These are phyloP conservation scores for Meteorus colon DNA, from an alignment of 2,888 invertebrate genomes.

Conservation along the genomic window DNA sequence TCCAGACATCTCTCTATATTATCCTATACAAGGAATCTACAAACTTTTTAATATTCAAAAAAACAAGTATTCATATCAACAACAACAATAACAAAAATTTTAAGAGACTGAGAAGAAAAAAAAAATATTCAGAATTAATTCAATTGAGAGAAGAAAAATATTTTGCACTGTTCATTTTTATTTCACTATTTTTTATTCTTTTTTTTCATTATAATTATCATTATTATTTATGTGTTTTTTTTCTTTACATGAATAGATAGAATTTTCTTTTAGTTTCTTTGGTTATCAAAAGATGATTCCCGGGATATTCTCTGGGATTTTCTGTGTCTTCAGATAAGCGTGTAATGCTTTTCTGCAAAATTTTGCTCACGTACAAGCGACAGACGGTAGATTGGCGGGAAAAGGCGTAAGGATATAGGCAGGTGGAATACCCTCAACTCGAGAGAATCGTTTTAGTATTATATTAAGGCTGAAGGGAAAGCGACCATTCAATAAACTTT, in stretches of 20 bases:
- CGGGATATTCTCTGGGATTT: constrained; percentile 24
- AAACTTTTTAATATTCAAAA: neutral
- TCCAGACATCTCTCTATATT: neutral
- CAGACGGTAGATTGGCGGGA: constrained; percentile 50
- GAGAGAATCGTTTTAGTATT: constrained; percentile 9
- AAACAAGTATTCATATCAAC: neutral
- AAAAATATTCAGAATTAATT: neutral
- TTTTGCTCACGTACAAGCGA: constrained; percentile 55
- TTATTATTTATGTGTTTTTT: neutral
- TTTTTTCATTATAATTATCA: neutral
- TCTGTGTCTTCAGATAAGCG: constrained; percentile 16
- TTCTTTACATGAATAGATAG: neutral
- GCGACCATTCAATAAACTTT: constrained; percentile 12
- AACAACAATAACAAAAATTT: neutral
- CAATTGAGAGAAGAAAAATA: neutral
- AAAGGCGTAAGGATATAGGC: constrained; percentile 37
- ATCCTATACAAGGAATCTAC: neutral
- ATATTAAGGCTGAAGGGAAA: neutral
- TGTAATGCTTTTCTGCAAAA: constrained; percentile 47
- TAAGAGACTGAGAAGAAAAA: neutral
- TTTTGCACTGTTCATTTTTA: neutral
- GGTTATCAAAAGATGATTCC: constrained; percentile 16
- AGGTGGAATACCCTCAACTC: constrained; percentile 26
- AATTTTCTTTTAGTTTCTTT: neutral
- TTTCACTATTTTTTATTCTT: neutral